Conservation (phyloP, 2,797 vertebrate species). For the Darevskia nairensis region DNA sequence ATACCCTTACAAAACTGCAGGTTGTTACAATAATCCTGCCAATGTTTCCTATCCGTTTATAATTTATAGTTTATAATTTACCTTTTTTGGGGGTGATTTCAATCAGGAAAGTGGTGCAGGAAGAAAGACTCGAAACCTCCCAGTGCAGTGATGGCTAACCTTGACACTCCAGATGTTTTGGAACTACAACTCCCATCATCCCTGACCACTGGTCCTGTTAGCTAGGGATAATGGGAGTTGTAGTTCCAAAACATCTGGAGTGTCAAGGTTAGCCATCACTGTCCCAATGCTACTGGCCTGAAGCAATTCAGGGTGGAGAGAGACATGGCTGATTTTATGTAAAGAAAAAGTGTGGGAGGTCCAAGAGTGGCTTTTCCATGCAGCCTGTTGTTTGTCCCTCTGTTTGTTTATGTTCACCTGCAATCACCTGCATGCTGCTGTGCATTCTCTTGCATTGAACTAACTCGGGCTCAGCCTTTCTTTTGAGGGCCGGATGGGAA, state of each 20-base stretch:
- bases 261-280: too few species aligned
- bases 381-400: neutral
- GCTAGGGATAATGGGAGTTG: too few species aligned
- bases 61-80: too few species aligned
- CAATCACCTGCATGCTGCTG: constrained; percentile 73
- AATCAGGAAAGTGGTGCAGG: neutral
- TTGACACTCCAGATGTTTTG: too few species aligned
- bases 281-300: neutral
- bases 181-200: too few species aligned
- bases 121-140: neutral
- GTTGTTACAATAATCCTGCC: too few species aligned
- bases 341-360: neutral
- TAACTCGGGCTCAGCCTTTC: constrained; percentile 25
- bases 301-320: neutral
- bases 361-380: neutral
- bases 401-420: constrained; percentile 84
- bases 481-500: neutral
- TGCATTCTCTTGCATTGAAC: constrained; percentile 58
- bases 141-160: too few species aligned
- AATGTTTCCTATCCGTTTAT: too few species aligned
- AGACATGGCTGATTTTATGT: neutral
- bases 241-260: too few species aligned
- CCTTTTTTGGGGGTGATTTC: too few species aligned
- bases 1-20: too few species aligned
- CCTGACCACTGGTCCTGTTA: too few species aligned